phyloP scores from a whole-genome alignment of 2,113 vertebrate species.

The Semicossyphus pulcher region DNA sequence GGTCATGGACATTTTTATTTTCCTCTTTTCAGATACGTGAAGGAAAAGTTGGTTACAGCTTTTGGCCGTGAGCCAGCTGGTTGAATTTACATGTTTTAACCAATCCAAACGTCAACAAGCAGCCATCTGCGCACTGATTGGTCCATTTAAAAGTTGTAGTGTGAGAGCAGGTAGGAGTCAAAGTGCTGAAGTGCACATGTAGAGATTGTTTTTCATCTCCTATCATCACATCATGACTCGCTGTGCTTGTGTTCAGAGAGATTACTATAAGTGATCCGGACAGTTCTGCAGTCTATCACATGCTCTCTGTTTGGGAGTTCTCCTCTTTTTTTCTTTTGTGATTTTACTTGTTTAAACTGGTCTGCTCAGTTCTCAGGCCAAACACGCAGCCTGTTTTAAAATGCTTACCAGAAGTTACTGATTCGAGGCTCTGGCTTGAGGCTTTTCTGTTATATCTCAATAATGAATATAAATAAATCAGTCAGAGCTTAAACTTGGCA shows the following conservation, averaged over 20 bases:
- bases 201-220: slow-evolving; percentile 27
- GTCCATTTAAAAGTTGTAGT: slow-evolving; percentile 35
- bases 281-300: neutral
- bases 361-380: neutral
- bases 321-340: neutral
- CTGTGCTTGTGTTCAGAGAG: slow-evolving; percentile 20
- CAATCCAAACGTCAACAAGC: slow-evolving; percentile 4
- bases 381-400: slow-evolving; percentile 14
- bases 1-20: slow-evolving; percentile 19
- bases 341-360: slow-evolving; percentile 12
- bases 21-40: slow-evolving; percentile 23
- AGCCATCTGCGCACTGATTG: slow-evolving; percentile 50
- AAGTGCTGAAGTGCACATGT: neutral
- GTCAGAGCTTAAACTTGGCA: slow-evolving; percentile 51
- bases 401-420: slow-evolving; percentile 8
- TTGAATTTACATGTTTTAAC: slow-evolving; percentile 8
- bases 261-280: slow-evolving; percentile 9
- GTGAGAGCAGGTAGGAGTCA: neutral
- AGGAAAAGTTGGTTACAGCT: slow-evolving; percentile 33
- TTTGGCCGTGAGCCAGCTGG: slow-evolving; percentile 26
- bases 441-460: slow-evolving; percentile 36
- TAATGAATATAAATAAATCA: slow-evolving; percentile 63
- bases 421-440: slow-evolving; percentile 22
- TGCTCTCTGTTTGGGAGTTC: slow-evolving; percentile 1
- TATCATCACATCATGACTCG: slow-evolving; percentile 8